Base-by-base conservation (phyloP, 2,797 vertebrate genomes). In the Anolis apletophallus region DNA sequence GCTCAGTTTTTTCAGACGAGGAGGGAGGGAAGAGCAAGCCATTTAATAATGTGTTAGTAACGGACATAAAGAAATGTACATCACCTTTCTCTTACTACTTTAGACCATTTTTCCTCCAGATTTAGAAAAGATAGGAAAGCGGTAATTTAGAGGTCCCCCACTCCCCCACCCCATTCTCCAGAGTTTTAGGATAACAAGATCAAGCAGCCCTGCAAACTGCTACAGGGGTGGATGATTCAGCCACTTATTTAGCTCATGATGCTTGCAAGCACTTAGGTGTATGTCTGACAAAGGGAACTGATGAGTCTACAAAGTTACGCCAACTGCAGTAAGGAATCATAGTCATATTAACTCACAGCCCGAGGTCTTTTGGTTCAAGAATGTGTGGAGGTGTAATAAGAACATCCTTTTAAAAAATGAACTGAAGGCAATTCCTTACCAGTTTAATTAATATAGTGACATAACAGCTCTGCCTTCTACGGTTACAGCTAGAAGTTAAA, bases 11-110 rank as follows among this genome's bases (percentile, higher is more conserved):
- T 0, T 88, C 92, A 91, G 40, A 82, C 52, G 77, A 80, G 78
- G 14, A 34, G 34, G 21, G 0, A 71, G 81, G 40, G 40, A 82
- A 83, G 84, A 88, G 95, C 88, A 81, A 90, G 88, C 69, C 79
- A 81, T 92, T 95, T 90, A 83, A 82, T 94, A 90, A 88, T 82
- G 68, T 89, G 68, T 71, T 88, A 86, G 85, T 91, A 93, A 91
- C 88, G 90, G 85, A 85, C 84, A 92, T 86, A 87, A 93, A 87
- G 86, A 92, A 88, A 92, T 46, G 57, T 67, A 85, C 32, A 55
- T 21, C n/a, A 2, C 5, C 19, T 50, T 57, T 1, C 83, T 12
- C 0, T 36, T 3, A 16, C 16, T 26, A 17, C 11, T 76, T 67
- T 64, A 29, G 59, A 89, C 52, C 74, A 87, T 69, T 88, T 87